A percentile compares a stretch with the other conserved stretches of the same genome.
Evolutionary conservation across 2,888 invertebrate genomes (phyloP).

Genomic region (Heliothis peltigera): DNA sequence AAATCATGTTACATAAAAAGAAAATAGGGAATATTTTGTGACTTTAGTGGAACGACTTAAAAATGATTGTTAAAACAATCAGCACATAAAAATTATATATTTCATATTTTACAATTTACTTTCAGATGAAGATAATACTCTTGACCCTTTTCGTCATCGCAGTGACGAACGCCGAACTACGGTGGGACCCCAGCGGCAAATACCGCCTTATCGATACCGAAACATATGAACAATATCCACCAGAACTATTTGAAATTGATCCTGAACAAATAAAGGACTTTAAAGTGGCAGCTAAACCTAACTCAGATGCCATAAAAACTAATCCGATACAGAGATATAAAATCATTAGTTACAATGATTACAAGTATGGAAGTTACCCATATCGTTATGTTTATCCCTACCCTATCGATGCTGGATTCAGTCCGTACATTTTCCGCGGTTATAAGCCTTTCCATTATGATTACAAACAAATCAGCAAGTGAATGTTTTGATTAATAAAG

Average conservation of each 20-base stretch:
- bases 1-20: too few relatives aligned
- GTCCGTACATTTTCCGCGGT: background rate
- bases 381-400: slow-evolving; percentile 4
- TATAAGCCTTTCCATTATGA: slow-evolving; percentile 9
- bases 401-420: background rate
- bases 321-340: slow-evolving; percentile 2
- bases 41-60: too few relatives aligned
- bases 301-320: background rate
- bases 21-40: too few relatives aligned
- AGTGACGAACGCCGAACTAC: slow-evolving; percentile 49
- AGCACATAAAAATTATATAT: background rate
- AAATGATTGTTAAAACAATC: background rate
- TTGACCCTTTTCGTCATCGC: slow-evolving; percentile 48
- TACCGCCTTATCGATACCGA: slow-evolving; percentile 47
- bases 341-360: background rate
- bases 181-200: slow-evolving; percentile 59
- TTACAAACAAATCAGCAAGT: slow-evolving; percentile 6
- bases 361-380: background rate
- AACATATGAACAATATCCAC: background rate
- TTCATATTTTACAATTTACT: slow-evolving; percentile 22
- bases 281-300: too few relatives aligned
- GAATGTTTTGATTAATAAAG: background rate
- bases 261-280: too few relatives aligned
- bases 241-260: background rate
- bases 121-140: slow-evolving; percentile 66